A percentile compares a stretch with the other conserved stretches of the same genome.
Evolutionary conservation across 2,888 invertebrate species (phyloP).

Genomic region (Entomobrya multifasciata): DNA sequence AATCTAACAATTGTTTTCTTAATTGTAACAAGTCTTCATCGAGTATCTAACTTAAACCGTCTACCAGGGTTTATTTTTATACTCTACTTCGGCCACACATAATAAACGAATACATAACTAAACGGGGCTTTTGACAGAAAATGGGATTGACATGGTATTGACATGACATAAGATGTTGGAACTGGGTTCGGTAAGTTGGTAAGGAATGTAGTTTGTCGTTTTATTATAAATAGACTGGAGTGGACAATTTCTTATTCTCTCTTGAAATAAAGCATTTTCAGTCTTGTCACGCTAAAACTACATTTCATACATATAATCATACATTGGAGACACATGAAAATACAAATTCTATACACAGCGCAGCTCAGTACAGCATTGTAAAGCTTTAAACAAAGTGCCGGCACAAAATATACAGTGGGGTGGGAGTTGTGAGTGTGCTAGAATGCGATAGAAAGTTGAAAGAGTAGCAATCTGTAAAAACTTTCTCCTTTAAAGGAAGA

Average conservation of each 20-base stretch:
- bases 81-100: too few species aligned
- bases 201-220: too few species aligned
- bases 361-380: constrained; percentile 14
- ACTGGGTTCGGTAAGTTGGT: constrained; percentile 33
- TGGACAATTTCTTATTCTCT: not conserved
- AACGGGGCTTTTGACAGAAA: constrained; percentile 27
- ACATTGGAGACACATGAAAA: constrained; percentile 34
- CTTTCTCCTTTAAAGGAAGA: not conserved
- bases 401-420: not conserved
- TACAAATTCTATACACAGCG: not conserved
- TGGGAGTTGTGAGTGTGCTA: too few species aligned
- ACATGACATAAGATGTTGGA: not conserved
- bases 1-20: too few species aligned
- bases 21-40: too few species aligned
- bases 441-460: not conserved
- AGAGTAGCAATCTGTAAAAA: too few species aligned
- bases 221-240: too few species aligned
- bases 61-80: too few species aligned
- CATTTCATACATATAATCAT: constrained; percentile 59
- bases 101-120: too few species aligned
- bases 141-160: constrained; percentile 12
- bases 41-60: too few species aligned
- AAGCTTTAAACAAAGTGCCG: not conserved
- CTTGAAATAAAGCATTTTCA: constrained; percentile 42
- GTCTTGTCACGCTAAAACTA: constrained; percentile 60